Base-by-base conservation (phyloP, 2,113 vertebrate genomes). In the Pterophyllum scalare region DNA sequence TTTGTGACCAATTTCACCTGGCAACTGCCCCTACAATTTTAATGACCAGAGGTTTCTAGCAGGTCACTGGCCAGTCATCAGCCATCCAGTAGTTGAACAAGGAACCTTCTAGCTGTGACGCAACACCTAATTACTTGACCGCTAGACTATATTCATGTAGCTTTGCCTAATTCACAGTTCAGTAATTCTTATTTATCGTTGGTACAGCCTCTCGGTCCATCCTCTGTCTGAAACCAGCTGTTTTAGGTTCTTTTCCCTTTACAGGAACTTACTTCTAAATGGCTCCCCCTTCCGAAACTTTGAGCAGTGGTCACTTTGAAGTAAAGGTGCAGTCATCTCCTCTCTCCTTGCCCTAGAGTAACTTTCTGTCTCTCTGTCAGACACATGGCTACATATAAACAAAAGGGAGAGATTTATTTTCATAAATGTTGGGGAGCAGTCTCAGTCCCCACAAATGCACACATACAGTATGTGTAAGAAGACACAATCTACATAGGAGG, bases 361-460 rank as follows among this genome's bases (percentile, higher is more conserved):
- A 86, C 81, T 79, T 77, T 75, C 24, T 70, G 15, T 26, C 88
- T 31, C 79, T 43, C 74, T 59, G 26, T 49, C 77, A 87, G 80
- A 80, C 65, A 61, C 15, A 64, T 22, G 81, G 77, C 81, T 75
- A 65, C 12, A 11, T 11, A 81, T 79, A 8, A 4, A 52, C 60
- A 74, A 62, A 75, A 70, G 7, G 24, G 56, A 38, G 59, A n/a
- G 15, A 46, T 70, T 67, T 87, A 91, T 92, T 93, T 92, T 87
- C 91, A 91, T 74, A 74, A 81, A 92, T 79, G 82, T 90, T 89
- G 91, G 74, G 76, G 79, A 85, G 84, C 58, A 54, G 85, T 82
- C 74, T 79, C 70, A 77, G 26, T 70, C 33, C 59, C 81, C 85
- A 75, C 79, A 90, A 28, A 19, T 75, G 81, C 58, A 83, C 79